A percentile compares a stretch with the other conserved stretches of the same genome.
Conservation (phyloP, 2,888 invertebrate species). For the Hoplodrina ambigua region DNA sequence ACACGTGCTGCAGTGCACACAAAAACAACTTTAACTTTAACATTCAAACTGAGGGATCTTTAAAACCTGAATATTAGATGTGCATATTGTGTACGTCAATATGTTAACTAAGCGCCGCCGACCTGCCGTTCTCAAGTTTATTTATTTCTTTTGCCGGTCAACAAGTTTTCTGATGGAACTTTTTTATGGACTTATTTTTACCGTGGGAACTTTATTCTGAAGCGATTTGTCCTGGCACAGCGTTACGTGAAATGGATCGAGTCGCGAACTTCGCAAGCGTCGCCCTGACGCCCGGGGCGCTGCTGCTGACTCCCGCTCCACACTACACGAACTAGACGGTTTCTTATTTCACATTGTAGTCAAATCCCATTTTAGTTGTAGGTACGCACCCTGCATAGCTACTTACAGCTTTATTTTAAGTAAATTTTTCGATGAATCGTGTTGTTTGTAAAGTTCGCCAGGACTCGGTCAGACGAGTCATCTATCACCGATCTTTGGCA, state of each 20-base stretch:
- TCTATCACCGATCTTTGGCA: slow-evolving; percentile 32
- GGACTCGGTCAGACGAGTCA: slow-evolving; percentile 24
- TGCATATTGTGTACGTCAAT: neutral
- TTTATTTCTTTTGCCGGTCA: slow-evolving; percentile 16
- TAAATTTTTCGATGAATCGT: neutral
- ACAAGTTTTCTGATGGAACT: slow-evolving; percentile 8
- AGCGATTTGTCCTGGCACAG: slow-evolving; percentile 30
- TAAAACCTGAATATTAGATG: neutral
- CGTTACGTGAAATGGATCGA: slow-evolving; percentile 49
- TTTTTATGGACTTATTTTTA: slow-evolving; percentile 45
- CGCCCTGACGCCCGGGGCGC: slow-evolving; percentile 26
- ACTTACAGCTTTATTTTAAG: neutral
- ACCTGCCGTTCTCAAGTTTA: neutral
- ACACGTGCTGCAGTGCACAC: no score
- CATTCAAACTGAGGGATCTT: neutral
- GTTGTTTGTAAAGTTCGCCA: neutral
- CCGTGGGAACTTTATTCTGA: slow-evolving; percentile 22
- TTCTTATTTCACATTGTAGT: slow-evolving; percentile 3
- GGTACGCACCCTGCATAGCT: neutral
- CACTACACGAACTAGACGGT: no score
- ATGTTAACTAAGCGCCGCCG: neutral
- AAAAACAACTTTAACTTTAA: no score
- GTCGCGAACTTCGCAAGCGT: slow-evolving; percentile 45
- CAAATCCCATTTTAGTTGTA: neutral
- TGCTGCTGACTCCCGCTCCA: neutral